These are phyloP conservation scores for Rhabdomys dilectus DNA, from an alignment of 2,113 vertebrate genomes.

Conservation along the genomic window DNA sequence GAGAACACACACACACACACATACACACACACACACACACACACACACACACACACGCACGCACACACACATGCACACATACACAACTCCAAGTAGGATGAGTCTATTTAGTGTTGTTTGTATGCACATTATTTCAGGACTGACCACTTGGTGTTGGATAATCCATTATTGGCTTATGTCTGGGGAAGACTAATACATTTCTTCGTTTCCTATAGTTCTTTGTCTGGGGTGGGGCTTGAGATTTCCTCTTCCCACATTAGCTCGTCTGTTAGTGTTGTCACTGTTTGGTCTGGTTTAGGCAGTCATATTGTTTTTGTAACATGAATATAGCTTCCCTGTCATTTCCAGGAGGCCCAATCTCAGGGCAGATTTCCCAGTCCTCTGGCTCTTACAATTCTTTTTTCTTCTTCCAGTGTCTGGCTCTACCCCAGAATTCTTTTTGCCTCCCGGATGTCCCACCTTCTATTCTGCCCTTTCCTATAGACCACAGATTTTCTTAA, in stretches of 20 bases:
- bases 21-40: not conserved
- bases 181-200: not conserved
- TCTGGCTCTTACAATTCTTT: not conserved
- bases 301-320: not conserved
- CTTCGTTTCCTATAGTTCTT: not conserved
- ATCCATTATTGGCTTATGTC: not conserved
- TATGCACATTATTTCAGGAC: not conserved
- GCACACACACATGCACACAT: not conserved
- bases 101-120: not conserved
- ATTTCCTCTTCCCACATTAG: too few relatives aligned
- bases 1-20: not conserved
- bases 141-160: not conserved
- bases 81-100: not conserved
- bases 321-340: not conserved
- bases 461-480: too few relatives aligned
- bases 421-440: too few relatives aligned
- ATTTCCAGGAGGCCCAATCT: not conserved
- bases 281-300: not conserved
- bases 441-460: too few relatives aligned
- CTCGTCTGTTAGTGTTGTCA: not conserved
- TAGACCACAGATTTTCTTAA: too few relatives aligned
- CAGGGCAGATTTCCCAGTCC: not conserved
- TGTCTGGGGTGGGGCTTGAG: not conserved
- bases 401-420: too few relatives aligned
- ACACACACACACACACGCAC: not conserved